phyloP scores from a whole-genome alignment of 1,140 invertebrate species.

The Drosophila mauritiana region DNA sequence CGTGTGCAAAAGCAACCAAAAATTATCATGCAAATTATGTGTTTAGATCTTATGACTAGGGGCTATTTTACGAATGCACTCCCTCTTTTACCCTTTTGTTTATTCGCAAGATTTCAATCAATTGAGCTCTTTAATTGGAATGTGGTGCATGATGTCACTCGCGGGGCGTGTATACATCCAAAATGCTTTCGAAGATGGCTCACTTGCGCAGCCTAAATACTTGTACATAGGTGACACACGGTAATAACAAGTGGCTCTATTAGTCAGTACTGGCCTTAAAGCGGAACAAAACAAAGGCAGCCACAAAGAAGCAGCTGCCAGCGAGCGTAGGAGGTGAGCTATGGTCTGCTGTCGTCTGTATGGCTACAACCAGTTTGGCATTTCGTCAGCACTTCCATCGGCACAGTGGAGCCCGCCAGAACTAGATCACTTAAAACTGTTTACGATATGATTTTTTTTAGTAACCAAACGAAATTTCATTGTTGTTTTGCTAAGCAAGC shows the following conservation, averaged over 20 bases:
- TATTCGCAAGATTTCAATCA: slow-evolving; percentile 14
- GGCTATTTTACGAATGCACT: slow-evolving; percentile 1
- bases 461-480: background rate
- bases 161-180: slow-evolving; percentile 38
- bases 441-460: background rate
- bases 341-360: slow-evolving; percentile 5
- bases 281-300: slow-evolving; percentile 9
- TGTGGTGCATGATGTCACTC: slow-evolving; percentile 65
- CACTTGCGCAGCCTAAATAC: slow-evolving; percentile 9
- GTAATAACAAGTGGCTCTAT: slow-evolving; percentile 74
- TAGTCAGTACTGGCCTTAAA: slow-evolving; percentile 45
- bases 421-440: slow-evolving; percentile 6
- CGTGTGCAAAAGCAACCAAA: slow-evolving; percentile 15
- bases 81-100: background rate
- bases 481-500: background rate
- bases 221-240: slow-evolving; percentile 58
- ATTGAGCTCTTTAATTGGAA: slow-evolving; percentile 62
- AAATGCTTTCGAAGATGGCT: slow-evolving; percentile 23
- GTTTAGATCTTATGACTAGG: slow-evolving; percentile 29
- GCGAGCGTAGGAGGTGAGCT: slow-evolving; percentile 44
- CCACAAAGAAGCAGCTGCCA: slow-evolving; percentile 25
- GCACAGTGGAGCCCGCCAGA: slow-evolving; percentile 21
- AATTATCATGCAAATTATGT: slow-evolving; percentile 29
- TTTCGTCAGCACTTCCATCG: slow-evolving; percentile 36
- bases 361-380: slow-evolving; percentile 35